Evolutionary conservation across 2,888 invertebrate species (phyloP), one percentile per base, ranked within the genome.

Genomic region (Patella pellucida): DNA sequence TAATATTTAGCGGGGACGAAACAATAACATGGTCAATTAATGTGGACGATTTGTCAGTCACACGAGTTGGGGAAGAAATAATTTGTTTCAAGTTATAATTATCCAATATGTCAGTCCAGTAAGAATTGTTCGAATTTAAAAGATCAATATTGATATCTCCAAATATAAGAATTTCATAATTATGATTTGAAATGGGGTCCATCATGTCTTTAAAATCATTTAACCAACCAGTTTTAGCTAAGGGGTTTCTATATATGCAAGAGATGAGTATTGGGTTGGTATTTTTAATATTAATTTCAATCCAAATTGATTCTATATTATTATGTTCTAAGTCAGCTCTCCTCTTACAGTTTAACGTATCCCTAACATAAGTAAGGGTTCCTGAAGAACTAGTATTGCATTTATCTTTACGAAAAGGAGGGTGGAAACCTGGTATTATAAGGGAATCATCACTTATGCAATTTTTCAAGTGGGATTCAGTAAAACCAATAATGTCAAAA

Each of bases 21-120:
- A n/a, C n/a, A 62, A 62, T 62, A 3, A 62, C 62, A 62, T 62
- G 62, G 62, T 62, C 62, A 16, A 62, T 62, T 15, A 62, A 16
- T 11, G 62, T 62, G n/a, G 15, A 16, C 19, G 62, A 62, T 62
- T 11, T 62, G 11, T 62, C 16, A 62, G 19, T 19, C 12, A 62
- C 14, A 19, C 62, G 7, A 2, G 62, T 62, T 15, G 62, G 62
- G 5, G 19, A 62, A 15, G 14, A 15, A 11, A 62, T 19, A 3
- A 62, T n/a, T 62, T 62, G 3, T n/a, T n/a, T 15, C 4, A 62
- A 12, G 62, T 62, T 62, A 62, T 62, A 62, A 11, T 19, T 11
- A 15, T 15, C 15, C 23, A 62, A n/a, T 11, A 62, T 15, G 7
- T 62, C 19, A 62, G n/a, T 3, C 14, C 14, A 62, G 16, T 62